Conservation (phyloP, 2,888 invertebrate species). For the Malthinus seriepunctatus region DNA sequence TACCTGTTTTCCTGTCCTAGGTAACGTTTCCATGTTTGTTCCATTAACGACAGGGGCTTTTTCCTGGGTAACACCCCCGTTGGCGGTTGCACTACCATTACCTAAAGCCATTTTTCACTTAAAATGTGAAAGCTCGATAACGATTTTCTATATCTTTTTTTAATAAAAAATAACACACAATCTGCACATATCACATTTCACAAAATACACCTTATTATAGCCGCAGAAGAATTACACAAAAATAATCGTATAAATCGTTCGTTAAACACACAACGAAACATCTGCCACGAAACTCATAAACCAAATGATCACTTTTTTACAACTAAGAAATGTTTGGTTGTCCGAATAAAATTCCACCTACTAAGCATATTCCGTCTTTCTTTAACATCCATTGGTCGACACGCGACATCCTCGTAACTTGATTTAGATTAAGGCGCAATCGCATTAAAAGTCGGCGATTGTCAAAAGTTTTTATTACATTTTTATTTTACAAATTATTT, state of each 20-base stretch:
- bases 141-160: too few relatives aligned
- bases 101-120: constrained; percentile 50
- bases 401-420: not conserved
- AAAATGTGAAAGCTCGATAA: not conserved
- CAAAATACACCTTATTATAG: constrained; percentile 7
- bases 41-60: constrained; percentile 65
- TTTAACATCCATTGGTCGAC: not conserved
- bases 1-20: constrained; percentile 63
- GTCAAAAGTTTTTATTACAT: not conserved
- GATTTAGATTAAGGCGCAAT: not conserved
- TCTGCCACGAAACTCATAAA: constrained; percentile 36
- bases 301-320: constrained; percentile 37
- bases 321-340: constrained; percentile 6
- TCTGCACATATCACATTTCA: constrained; percentile 2
- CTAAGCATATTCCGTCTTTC: not conserved
- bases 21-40: constrained; percentile 63
- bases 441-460: not conserved
- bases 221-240: constrained; percentile 9
- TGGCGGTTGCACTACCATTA: constrained; percentile 51
- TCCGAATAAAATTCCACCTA: not conserved
- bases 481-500: too few relatives aligned
- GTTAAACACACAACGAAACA: constrained; percentile 34
- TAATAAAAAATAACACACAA: constrained; percentile 1
- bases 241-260: constrained; percentile 17
- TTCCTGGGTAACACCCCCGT: constrained; percentile 54